Evolutionary conservation across 2,888 invertebrate species (phyloP), one percentile per base, ranked within the genome.

Genomic region (Rhynchonema sp.): DNA sequence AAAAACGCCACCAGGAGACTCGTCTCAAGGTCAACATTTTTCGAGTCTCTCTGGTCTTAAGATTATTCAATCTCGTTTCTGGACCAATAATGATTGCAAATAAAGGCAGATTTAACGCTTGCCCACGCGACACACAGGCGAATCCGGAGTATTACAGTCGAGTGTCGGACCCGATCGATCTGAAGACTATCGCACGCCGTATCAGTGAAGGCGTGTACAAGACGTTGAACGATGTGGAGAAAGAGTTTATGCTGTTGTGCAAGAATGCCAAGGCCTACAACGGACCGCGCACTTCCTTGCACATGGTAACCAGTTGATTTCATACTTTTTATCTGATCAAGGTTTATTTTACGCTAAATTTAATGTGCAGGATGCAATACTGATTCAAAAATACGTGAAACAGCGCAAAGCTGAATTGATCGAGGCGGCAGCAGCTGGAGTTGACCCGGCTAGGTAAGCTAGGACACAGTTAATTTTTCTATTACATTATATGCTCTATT

Each of bases 61-160:
- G n/a, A n/a, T n/a, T n/a, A n/a, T n/a, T n/a, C n/a, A n/a, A n/a
- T n/a, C n/a, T n/a, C n/a, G n/a, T n/a, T n/a, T n/a, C n/a, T n/a
- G n/a, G n/a, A n/a, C n/a, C n/a, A n/a, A n/a, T n/a, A n/a, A n/a
- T n/a, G n/a, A n/a, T n/a, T n/a, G n/a, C n/a, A n/a, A n/a, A n/a
- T n/a, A n/a, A n/a, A n/a, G n/a, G n/a, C n/a, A n/a, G n/a, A n/a
- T n/a, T n/a, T n/a, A n/a, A n/a, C n/a, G n/a, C n/a, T n/a, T n/a
- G n/a, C n/a, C n/a, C n/a, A n/a, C n/a, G n/a, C n/a, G n/a, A n/a
- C n/a, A n/a, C 13, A 1, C 71, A 82, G 76, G 82, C 85, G 63
- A 94, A 92, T 75, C 94, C 96, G 0, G 87, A 90, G 69, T 98
- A 98, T 77, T 96, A 87, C 74, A 86, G 85, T 66, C 83, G 92